Evolutionary conservation across 1,140 invertebrate species (phyloP).

Genomic region (Zaprionus africanus): DNA sequence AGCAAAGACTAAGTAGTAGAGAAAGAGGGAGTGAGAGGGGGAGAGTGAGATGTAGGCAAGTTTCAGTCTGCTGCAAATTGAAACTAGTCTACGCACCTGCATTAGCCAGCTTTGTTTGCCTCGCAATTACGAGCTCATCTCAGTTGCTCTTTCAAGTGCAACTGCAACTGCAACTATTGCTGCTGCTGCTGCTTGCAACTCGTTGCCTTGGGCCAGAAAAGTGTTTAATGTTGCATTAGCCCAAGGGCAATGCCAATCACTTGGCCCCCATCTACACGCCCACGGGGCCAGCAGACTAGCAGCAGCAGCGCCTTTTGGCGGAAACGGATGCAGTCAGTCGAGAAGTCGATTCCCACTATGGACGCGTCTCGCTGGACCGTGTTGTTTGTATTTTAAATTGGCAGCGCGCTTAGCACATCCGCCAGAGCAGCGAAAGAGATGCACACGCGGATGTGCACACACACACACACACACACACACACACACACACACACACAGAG

Average conservation of each 20-base stretch:
- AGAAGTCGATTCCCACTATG: constrained; percentile 48
- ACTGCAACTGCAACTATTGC: background rate
- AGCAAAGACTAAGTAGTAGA: background rate
- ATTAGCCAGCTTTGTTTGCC: constrained; percentile 11
- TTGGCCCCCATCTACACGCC: constrained; percentile 9
- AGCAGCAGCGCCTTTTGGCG: constrained; percentile 33
- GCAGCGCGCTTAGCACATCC: constrained; percentile 81
- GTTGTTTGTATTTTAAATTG: constrained; percentile 80
- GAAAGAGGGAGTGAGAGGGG: no score
- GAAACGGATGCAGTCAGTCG: constrained; percentile 73
- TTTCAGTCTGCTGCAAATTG: background rate
- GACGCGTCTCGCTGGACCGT: constrained; percentile 53
- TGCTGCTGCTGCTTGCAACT: constrained; percentile 2
- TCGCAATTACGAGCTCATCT: constrained; percentile 34
- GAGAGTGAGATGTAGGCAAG: no score
- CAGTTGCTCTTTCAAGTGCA: constrained; percentile 28
- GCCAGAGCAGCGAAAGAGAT: constrained; percentile 43
- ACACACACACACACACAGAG: background rate
- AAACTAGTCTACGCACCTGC: background rate
- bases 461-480: constrained; percentile 1
- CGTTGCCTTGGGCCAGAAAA: constrained; percentile 49
- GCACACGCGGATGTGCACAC: constrained; percentile 5
- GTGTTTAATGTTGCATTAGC: constrained; percentile 59
- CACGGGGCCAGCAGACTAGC: constrained; percentile 4
- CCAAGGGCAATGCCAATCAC: constrained; percentile 66